Evolutionary conservation across 1,140 invertebrate genomes (phyloP).

Genomic region (Kradibia gibbosae): DNA sequence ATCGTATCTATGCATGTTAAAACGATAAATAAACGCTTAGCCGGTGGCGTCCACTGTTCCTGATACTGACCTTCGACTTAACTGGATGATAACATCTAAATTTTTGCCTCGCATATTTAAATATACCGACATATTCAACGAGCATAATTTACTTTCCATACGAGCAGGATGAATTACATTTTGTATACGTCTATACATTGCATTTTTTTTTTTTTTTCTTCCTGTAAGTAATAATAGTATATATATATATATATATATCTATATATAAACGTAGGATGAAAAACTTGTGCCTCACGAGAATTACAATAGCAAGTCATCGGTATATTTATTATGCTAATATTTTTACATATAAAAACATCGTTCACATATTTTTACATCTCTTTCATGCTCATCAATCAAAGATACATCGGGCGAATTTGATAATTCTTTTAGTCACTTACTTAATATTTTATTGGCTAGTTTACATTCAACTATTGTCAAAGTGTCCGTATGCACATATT

Average conservation of each 20-base stretch:
- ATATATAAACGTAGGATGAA: too few relatives aligned
- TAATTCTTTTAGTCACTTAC: conserved; percentile 11
- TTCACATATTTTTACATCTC: conserved; percentile 21
- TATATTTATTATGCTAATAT: conserved; percentile 32
- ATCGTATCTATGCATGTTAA: neutral
- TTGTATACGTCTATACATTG: neutral
- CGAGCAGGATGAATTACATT: neutral
- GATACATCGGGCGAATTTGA: conserved; percentile 17
- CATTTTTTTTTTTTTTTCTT: conserved; percentile 17
- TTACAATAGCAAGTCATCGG: conserved; percentile 20
- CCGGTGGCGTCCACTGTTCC: neutral
- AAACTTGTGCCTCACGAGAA: neutral
- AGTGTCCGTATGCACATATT: conserved; percentile 30
- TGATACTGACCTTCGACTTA: neutral
- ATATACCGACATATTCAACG: neutral
- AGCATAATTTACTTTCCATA: neutral
- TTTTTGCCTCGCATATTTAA: neutral
- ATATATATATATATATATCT: too few relatives aligned
- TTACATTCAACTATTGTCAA: conserved; percentile 29
- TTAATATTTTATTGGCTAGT: conserved; percentile 6
- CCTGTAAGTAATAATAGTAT: conserved; percentile 1
- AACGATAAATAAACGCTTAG: neutral
- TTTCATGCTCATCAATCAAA: neutral
- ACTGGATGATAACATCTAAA: neutral
- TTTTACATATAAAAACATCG: conserved; percentile 21